phyloP scores from a whole-genome alignment of 1,140 invertebrate species.

The Manduca sexta region DNA sequence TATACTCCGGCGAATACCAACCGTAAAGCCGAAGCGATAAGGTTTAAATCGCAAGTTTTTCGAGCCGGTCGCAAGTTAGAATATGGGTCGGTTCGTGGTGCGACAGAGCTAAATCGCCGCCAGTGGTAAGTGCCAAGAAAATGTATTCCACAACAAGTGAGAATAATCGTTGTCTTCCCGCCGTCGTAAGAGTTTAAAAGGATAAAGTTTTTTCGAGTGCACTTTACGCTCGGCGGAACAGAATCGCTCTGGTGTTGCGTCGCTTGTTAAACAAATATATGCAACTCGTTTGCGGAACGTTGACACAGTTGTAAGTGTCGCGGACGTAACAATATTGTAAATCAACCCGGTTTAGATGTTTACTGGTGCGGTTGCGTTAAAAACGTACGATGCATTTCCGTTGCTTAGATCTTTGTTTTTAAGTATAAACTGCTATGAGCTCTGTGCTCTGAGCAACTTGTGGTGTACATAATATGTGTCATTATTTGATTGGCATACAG shows the following conservation, averaged over 20 bases:
- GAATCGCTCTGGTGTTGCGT: neutral
- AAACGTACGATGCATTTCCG: no score
- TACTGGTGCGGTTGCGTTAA: no score
- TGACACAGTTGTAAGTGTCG: no score
- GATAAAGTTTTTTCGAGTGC: slow-evolving; percentile 27
- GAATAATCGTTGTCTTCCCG: slow-evolving; percentile 54
- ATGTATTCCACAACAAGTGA: slow-evolving; percentile 66
- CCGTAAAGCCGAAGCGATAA: slow-evolving; percentile 21
- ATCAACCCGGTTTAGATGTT: no score
- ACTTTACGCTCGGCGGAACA: neutral
- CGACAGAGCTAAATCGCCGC: slow-evolving; percentile 66
- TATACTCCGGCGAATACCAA: neutral
- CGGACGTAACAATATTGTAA: no score
- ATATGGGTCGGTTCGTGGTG: slow-evolving; percentile 25
- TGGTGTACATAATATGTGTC: no score
- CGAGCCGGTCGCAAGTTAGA: slow-evolving; percentile 15
- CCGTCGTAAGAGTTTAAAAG: slow-evolving; percentile 21
- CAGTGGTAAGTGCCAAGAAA: slow-evolving; percentile 59
- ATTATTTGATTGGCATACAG: no score
- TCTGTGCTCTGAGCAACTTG: no score
- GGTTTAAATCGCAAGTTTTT: slow-evolving; percentile 37
- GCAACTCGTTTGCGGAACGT: no score
- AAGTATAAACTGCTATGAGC: no score
- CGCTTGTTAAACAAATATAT: no score
- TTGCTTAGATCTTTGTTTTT: no score